These are phyloP conservation scores for Nipponacmea schrenckii DNA, from an alignment of 2,888 invertebrate species.

Conservation along the genomic window DNA sequence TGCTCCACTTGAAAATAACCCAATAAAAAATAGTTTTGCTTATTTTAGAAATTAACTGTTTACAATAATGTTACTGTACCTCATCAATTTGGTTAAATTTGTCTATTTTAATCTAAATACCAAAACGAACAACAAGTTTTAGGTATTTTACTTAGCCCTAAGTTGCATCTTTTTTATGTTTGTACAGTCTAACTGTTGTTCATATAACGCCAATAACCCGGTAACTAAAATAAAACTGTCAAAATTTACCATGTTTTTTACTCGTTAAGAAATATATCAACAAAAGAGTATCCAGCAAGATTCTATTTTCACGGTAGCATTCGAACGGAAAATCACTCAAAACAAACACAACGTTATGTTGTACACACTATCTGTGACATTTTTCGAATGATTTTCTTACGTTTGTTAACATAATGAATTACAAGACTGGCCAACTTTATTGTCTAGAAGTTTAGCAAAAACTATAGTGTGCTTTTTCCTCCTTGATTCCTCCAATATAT, in stretches of 20 bases:
- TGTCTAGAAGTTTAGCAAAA: background rate
- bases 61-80: conserved; percentile 2
- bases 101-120: conserved; percentile 1
- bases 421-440: conserved; percentile 6
- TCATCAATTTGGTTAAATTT: background rate
- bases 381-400: conserved; percentile 1
- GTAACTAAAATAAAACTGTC: conserved; percentile 1
- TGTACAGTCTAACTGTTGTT: background rate
- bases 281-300: background rate
- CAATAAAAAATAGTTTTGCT: background rate
- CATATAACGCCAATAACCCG: background rate
- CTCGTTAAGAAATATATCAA: background rate
- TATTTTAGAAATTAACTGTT: background rate
- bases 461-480: background rate
- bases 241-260: background rate
- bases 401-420: conserved; percentile 5
- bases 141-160: background rate
- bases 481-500: background rate
- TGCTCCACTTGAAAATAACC: too few species aligned
- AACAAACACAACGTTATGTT: conserved; percentile 4
- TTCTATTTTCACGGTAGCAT: conserved; percentile 6
- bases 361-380: background rate
- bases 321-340: background rate
- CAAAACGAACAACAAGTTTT: background rate
- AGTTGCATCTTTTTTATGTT: conserved; percentile 5